Evolutionary conservation across 2,888 invertebrate species (phyloP).

Genomic region (Microctonus aethiopoides): DNA sequence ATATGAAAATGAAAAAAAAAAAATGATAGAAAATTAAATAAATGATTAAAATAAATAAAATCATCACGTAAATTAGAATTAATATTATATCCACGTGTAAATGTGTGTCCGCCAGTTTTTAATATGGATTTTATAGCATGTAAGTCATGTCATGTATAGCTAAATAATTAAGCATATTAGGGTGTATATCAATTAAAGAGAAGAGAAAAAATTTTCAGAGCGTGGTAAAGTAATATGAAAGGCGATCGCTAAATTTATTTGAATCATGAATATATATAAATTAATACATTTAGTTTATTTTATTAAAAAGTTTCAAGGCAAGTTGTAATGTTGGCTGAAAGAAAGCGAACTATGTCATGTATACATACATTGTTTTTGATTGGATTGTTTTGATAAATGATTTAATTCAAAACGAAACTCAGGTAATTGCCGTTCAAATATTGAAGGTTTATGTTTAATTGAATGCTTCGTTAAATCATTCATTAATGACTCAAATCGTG

Average conservation of each 20-base stretch:
- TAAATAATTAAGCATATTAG: neutral
- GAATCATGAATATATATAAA: neutral
- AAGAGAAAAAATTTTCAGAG: neutral
- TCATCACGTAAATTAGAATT: constrained; percentile 43
- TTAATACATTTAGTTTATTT: constrained; percentile 3
- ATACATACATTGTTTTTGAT: neutral
- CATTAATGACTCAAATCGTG: constrained; percentile 11
- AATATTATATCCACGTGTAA: constrained; percentile 2
- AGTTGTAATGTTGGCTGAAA: constrained; percentile 1
- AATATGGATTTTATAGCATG: constrained; percentile 18
- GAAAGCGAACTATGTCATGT: neutral
- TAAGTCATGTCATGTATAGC: constrained; percentile 24
- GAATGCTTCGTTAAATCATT: neutral
- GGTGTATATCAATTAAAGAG: neutral
- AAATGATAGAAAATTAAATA: neutral
- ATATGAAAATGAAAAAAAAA: neutral
- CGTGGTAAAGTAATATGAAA: constrained; percentile 24
- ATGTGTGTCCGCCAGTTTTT: constrained; percentile 21
- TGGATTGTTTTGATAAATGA: constrained; percentile 8
- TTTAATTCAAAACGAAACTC: constrained; percentile 27
- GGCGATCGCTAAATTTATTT: neutral
- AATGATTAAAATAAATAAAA: constrained; percentile 22
- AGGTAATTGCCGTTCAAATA: constrained; percentile 18
- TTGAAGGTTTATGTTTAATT: constrained; percentile 1
- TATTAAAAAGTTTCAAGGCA: neutral